Evolutionary conservation across 1,140 invertebrate genomes (phyloP), one percentile per base, ranked within the genome.

Genomic region (Platorchestia sp.): DNA sequence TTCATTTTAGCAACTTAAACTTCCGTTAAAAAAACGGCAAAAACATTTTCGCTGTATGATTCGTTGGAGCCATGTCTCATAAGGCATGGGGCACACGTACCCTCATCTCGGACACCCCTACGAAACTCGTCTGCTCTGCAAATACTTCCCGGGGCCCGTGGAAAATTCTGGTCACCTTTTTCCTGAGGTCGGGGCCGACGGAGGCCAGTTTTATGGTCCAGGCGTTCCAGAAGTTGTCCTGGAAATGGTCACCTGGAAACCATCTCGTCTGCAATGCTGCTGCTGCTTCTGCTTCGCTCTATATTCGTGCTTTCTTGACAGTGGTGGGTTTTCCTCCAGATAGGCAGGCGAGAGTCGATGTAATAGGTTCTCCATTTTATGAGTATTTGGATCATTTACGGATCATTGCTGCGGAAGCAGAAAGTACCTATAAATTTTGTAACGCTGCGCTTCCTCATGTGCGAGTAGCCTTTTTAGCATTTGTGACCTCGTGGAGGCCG

Each of bases 171-270:
- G 45, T 40, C 91, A 89, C 43, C 87, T 89, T 93, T 93, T 93
- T 93, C 43, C 91, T 45, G 91, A 93, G 43, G 91, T 89, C 91
- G 91, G 45, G 91, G 86, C 43, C 43, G 45, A 44, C 45, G 40
- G 91, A 45, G 91, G 91, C 43, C 91, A 93, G 91, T 93, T 93
- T 93, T 93, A 93, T 93, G 91, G 91, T 93, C 43, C 44, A 47
- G 91, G 40, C 91, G 91, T 93, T 93, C 91, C 91, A 93, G 91
- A 93, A 93, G 91, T 93, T 93, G 91, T 93, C 43, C 91, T 93
- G 91, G 43, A 93, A 93, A 93, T 93, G 91, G 91, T 93, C 91
- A 93, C 91, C 91, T 93, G 45, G 91, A 93, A 93, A 93, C 91
- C 91, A 93, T 93, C 91, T 90, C 87, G 87, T 45, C 44, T 19